Evolutionary conservation across 2,888 invertebrate genomes (phyloP).

Genomic region (Lucinisca nassula): DNA sequence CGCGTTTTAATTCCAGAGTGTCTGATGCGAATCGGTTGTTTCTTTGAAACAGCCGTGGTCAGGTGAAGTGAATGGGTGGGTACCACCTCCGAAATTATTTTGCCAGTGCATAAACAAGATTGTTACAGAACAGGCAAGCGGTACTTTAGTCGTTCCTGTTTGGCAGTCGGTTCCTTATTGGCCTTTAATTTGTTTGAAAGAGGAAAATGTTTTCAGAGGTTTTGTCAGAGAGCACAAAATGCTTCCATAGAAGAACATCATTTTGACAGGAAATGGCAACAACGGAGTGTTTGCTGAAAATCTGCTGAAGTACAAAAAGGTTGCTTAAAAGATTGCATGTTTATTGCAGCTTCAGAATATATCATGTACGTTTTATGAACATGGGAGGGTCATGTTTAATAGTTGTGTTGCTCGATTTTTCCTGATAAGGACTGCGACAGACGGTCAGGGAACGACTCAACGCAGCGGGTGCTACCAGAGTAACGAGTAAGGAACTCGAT

Average conservation of each 20-base stretch:
- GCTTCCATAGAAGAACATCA: neutral
- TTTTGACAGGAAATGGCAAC: neutral
- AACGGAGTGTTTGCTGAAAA: neutral
- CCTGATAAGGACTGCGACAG: neutral
- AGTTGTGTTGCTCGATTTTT: no score
- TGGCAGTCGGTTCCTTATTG: neutral
- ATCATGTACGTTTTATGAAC: no score
- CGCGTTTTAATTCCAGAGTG: slow-evolving; percentile 33
- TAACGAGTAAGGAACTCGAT: neutral
- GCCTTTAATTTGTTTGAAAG: neutral
- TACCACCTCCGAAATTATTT: slow-evolving; percentile 24
- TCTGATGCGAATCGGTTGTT: neutral
- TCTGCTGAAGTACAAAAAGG: neutral
- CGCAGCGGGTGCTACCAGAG: neutral
- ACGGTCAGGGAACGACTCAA: neutral
- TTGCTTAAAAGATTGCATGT: neutral
- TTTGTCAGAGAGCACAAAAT: neutral
- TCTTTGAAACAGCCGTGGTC: neutral
- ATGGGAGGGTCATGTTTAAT: no score
- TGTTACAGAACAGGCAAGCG: neutral
- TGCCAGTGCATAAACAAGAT: neutral
- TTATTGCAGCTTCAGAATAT: neutral
- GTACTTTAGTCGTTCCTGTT: neutral
- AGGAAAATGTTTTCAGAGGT: neutral
- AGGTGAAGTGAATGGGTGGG: neutral